These are phyloP conservation scores for Helicolenus hilgendorfi DNA, from an alignment of 2,797 vertebrate genomes.

Conservation along the genomic window DNA sequence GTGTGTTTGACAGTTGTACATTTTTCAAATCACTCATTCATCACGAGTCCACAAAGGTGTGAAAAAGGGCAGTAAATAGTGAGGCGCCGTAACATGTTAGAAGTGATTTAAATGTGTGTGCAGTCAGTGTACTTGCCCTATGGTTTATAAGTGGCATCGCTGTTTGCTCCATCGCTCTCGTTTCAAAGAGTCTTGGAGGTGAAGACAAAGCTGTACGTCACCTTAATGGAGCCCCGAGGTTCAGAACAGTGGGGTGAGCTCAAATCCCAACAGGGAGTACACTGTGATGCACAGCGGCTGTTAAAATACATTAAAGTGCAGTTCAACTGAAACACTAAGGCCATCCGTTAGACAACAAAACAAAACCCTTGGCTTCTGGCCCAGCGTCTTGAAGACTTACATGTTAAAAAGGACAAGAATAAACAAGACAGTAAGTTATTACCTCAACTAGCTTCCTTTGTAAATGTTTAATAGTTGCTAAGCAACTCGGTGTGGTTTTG, in stretches of 20 bases:
- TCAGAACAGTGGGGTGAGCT: slow-evolving; percentile 22
- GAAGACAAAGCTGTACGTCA: slow-evolving; percentile 45
- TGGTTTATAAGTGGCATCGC: slow-evolving; percentile 14
- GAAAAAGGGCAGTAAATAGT: neutral
- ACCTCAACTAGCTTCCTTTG: slow-evolving; percentile 40
- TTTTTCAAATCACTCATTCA: slow-evolving; percentile 30
- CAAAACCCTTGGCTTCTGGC: slow-evolving; percentile 62
- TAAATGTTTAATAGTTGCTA: slow-evolving; percentile 60
- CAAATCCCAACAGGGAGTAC: slow-evolving; percentile 29
- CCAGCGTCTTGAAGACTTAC: slow-evolving; percentile 36
- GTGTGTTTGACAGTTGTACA: slow-evolving; percentile 17
- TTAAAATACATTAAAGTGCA: slow-evolving; percentile 31
- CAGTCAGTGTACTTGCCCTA: neutral
- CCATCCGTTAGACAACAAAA: slow-evolving; percentile 49
- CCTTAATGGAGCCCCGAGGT: slow-evolving; percentile 39
- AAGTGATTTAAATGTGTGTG: slow-evolving; percentile 30
- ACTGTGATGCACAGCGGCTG: slow-evolving; percentile 32
- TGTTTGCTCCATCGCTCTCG: slow-evolving; percentile 13
- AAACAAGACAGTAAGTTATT: slow-evolving; percentile 68
- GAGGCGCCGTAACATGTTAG: neutral
- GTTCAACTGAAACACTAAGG: slow-evolving; percentile 33
- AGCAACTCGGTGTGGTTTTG: slow-evolving; percentile 25
- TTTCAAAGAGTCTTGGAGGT: slow-evolving; percentile 36
- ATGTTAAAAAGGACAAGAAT: slow-evolving; percentile 52
- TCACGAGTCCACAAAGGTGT: slow-evolving; percentile 35